Evolutionary conservation across 64 coral and sea anemone species (phyloP).

Genomic region (Montipora capricornis): DNA sequence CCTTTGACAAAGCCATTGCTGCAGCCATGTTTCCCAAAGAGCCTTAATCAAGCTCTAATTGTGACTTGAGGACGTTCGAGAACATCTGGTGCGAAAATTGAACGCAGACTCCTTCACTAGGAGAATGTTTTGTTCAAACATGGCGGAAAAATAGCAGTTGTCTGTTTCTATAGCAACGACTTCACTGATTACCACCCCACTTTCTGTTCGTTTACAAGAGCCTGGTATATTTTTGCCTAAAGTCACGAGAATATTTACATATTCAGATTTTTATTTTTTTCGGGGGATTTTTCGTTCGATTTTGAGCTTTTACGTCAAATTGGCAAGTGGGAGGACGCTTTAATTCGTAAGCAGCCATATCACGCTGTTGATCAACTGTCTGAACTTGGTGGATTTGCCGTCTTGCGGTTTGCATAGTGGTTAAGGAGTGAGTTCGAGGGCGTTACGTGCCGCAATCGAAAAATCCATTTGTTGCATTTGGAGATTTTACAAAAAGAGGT

Average conservation of each 20-base stretch:
- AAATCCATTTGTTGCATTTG: background rate
- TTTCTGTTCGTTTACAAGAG: background rate
- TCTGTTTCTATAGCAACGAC: constrained; percentile 66
- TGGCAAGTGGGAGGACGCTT: background rate
- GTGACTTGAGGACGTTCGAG: background rate
- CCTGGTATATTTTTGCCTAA: background rate
- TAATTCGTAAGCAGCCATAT: background rate
- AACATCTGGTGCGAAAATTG: background rate
- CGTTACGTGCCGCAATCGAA: background rate
- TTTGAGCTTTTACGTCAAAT: background rate
- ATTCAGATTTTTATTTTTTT: background rate
- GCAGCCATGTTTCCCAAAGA: constrained; percentile 11
- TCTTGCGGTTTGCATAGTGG: background rate
- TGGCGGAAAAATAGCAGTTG: constrained; percentile 60
- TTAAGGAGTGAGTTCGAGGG: background rate
- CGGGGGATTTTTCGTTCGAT: background rate
- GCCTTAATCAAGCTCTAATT: background rate
- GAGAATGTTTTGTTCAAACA: constrained; percentile 53
- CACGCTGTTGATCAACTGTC: background rate
- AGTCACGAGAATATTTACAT: constrained; percentile 26
- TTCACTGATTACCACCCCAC: constrained; percentile 27
- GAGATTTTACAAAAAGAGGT: background rate
- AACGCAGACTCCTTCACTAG: background rate
- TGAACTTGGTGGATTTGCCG: background rate
- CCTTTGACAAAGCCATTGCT: background rate